These are phyloP conservation scores for Erebia ligea DNA, from an alignment of 2,888 invertebrate genomes.

Conservation along the genomic window DNA sequence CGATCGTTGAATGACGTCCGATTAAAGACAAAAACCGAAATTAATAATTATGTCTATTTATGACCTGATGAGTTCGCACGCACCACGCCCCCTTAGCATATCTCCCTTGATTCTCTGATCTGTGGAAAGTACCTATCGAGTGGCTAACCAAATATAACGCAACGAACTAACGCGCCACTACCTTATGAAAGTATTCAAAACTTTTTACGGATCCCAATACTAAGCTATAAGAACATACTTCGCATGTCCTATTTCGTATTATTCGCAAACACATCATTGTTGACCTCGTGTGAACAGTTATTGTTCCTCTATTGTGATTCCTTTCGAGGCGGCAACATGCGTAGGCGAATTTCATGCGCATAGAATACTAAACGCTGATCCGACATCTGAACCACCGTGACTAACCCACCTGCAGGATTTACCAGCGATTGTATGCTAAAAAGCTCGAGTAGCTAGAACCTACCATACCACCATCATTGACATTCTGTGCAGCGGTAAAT, in stretches of 20 bases:
- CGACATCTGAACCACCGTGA: conserved; percentile 64
- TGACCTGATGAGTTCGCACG: too few relatives aligned
- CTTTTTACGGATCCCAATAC: background rate
- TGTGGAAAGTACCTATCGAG: too few relatives aligned
- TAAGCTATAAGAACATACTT: conserved; percentile 16
- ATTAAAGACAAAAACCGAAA: too few relatives aligned
- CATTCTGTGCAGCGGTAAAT: conserved; percentile 36
- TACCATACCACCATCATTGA: conserved; percentile 40
- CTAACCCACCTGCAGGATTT: conserved; percentile 73
- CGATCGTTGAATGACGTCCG: too few relatives aligned
- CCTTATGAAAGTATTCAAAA: too few relatives aligned
- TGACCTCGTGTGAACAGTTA: conserved; percentile 78
- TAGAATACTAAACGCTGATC: conserved; percentile 69
- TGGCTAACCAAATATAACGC: background rate
- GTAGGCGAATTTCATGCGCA: conserved; percentile 61
- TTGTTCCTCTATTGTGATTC: conserved; percentile 70
- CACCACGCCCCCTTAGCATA: too few relatives aligned
- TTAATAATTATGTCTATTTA: too few relatives aligned
- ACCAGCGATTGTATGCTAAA: conserved; percentile 78
- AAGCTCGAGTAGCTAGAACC: conserved; percentile 49
- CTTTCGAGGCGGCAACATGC: conserved; percentile 63
- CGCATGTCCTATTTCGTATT: conserved; percentile 60
- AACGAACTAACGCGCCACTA: too few relatives aligned
- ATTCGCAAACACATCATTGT: conserved; percentile 68
- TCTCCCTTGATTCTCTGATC: too few relatives aligned